phyloP scores from a whole-genome alignment of 2,888 invertebrate genomes.

The Sarcophaga subvicina region DNA sequence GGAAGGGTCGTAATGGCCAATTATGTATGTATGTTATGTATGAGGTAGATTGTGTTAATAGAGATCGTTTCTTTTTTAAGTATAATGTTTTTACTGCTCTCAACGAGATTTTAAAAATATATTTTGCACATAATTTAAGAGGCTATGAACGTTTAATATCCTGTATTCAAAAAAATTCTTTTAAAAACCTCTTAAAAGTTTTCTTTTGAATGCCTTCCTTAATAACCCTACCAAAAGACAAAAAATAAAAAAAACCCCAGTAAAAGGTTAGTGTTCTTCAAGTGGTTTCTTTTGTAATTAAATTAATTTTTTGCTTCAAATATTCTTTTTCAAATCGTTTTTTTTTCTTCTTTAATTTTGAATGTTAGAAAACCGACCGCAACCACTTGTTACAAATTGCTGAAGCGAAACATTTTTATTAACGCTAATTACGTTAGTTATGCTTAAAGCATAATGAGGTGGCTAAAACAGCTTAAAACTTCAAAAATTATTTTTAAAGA shows the following conservation, averaged over 20 bases:
- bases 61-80: too few species aligned
- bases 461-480: conserved; percentile 63
- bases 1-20: too few species aligned
- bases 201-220: not conserved
- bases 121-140: too few species aligned
- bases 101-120: too few species aligned
- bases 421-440: conserved; percentile 67
- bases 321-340: conserved; percentile 20
- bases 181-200: not conserved
- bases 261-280: conserved; percentile 51
- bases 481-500: conserved; percentile 36
- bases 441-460: conserved; percentile 66
- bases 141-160: too few species aligned
- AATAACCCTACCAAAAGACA: too few species aligned
- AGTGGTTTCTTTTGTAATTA: conserved; percentile 48
- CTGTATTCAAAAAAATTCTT: not conserved
- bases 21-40: too few species aligned
- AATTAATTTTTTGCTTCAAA: conserved; percentile 39
- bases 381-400: conserved; percentile 54
- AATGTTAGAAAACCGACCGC: conserved; percentile 38
- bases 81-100: too few species aligned
- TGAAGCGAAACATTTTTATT: conserved; percentile 62
- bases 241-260: not conserved
- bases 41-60: too few species aligned
- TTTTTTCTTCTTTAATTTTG: not conserved